Evolutionary conservation across 2,113 vertebrate species (phyloP), one percentile per base, ranked within the genome.

Genomic region (Aepyceros melampus): DNA sequence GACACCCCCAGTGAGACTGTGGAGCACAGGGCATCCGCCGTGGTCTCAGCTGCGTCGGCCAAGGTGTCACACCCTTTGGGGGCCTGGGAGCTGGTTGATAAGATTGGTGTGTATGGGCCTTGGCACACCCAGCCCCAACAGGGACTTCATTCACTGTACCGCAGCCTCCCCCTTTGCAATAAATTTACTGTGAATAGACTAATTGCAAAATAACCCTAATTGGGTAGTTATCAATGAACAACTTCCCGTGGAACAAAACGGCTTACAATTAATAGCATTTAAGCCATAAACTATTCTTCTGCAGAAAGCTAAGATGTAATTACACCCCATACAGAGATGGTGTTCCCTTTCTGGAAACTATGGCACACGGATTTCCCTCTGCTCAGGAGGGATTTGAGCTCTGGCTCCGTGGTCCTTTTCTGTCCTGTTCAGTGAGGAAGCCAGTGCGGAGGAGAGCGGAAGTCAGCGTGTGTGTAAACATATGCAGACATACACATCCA

Each of bases 161-260:
- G 71, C 95, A 96, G 98, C 98, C 98, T 98, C 97, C 97, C 98
- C 98, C 33, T 97, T 97, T 98, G 98, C 98, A 98, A 94, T 98
- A 99, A 98, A 99, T 99, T 99, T 98, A 98, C 98, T 99, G 98
- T 98, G 99, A 99, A 99, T 98, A 99, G 98, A 98, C 98, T 99
- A 99, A 99, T 99, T 99, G 98, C 98, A 99, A 99, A 99, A 99
- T 99, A 99, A 99, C 98, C 89, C 98, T 99, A 99, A 99, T 99
- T 99, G 98, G 98, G 97, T 98, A 98, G 98, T 98, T 99, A 99
- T 99, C 99, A 98, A 98, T 36, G 97, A 99, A 98, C 98, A 99
- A 98, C 98, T 98, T 99, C 98, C 98, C 92, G 74, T 98, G 98
- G 98, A 99, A 99, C 98, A 99, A 98, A 99, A 98, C 96, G 97